phyloP scores from a whole-genome alignment of 1,140 invertebrate genomes.

The Spodoptera frugiperda region DNA sequence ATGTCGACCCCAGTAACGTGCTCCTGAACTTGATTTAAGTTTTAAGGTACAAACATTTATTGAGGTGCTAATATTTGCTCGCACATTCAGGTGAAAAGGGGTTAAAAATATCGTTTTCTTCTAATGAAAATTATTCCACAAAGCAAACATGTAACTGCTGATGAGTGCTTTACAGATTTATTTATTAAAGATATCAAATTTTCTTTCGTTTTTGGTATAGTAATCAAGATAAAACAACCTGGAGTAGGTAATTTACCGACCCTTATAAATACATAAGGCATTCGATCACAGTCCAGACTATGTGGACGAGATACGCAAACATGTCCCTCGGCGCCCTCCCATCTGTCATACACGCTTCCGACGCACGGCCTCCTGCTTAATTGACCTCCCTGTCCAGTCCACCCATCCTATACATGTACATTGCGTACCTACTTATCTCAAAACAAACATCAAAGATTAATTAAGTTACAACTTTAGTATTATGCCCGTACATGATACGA shows the following conservation, averaged over 20 bases:
- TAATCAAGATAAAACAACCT: neutral
- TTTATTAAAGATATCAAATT: too few species aligned
- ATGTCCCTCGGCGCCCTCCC: constrained; percentile 52
- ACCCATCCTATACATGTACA: constrained; percentile 6
- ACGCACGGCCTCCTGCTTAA: constrained; percentile 60
- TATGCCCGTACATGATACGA: neutral
- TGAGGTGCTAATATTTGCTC: too few species aligned
- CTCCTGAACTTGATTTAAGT: neutral
- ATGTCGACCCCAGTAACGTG: neutral
- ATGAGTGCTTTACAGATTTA: too few species aligned
- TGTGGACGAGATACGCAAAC: constrained; percentile 44
- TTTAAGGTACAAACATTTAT: neutral
- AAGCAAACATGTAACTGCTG: too few species aligned
- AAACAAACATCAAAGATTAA: neutral
- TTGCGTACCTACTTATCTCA: neutral
- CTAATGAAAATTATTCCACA: too few species aligned
- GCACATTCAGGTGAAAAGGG: too few species aligned
- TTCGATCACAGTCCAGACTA: constrained; percentile 36
- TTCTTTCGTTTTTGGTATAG: too few species aligned
- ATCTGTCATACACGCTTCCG: constrained; percentile 67
- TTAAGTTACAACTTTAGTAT: too few species aligned
- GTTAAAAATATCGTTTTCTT: too few species aligned
- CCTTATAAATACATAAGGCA: constrained; percentile 2
- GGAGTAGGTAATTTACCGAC: neutral
- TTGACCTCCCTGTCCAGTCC: constrained; percentile 58